phyloP scores from a whole-genome alignment of 2,113 vertebrate species.

The Lucifuga dentata region DNA sequence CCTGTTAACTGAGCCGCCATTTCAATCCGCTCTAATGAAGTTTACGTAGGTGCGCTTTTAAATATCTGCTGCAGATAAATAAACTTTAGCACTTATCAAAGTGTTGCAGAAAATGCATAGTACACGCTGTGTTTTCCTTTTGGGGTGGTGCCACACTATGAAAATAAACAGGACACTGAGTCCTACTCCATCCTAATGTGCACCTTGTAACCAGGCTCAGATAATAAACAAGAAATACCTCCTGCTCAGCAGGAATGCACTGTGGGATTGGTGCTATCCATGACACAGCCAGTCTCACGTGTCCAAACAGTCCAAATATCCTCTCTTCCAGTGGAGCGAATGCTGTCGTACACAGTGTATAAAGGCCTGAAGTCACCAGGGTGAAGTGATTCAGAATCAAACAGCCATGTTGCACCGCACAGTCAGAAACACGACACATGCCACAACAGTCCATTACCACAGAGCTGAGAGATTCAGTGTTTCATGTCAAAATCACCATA shows the following conservation, averaged over 20 bases:
- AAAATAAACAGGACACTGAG: slow-evolving; percentile 76
- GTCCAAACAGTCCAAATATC: slow-evolving; percentile 73
- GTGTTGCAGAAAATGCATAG: slow-evolving; percentile 55
- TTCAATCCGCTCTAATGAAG: slow-evolving; percentile 25
- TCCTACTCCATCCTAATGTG: slow-evolving; percentile 70
- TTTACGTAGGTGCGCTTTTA: slow-evolving; percentile 55
- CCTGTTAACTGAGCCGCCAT: slow-evolving; percentile 28
- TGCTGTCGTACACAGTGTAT: slow-evolving; percentile 69
- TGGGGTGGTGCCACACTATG: slow-evolving; percentile 71
- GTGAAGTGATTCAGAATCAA: slow-evolving; percentile 59
- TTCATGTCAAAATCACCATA: too few relatives aligned
- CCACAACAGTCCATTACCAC: slow-evolving; percentile 44
- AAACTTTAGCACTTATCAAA: slow-evolving; percentile 60
- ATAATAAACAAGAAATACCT: slow-evolving; percentile 81
- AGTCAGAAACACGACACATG: slow-evolving; percentile 27
- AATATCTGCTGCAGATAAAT: slow-evolving; percentile 47
- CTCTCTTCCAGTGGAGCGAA: slow-evolving; percentile 65
- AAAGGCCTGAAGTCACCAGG: slow-evolving; percentile 63
- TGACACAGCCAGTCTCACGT: slow-evolving; percentile 73
- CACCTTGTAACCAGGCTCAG: slow-evolving; percentile 76
- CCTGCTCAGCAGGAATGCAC: slow-evolving; percentile 78
- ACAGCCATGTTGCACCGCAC: slow-evolving; percentile 49
- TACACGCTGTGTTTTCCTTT: slow-evolving; percentile 71
- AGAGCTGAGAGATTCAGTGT: too few relatives aligned
- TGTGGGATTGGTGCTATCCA: slow-evolving; percentile 71